Evolutionary conservation across 1,140 invertebrate genomes (phyloP), one percentile per base, ranked within the genome.

Genomic region (Trachymyrmex cornetzi): DNA sequence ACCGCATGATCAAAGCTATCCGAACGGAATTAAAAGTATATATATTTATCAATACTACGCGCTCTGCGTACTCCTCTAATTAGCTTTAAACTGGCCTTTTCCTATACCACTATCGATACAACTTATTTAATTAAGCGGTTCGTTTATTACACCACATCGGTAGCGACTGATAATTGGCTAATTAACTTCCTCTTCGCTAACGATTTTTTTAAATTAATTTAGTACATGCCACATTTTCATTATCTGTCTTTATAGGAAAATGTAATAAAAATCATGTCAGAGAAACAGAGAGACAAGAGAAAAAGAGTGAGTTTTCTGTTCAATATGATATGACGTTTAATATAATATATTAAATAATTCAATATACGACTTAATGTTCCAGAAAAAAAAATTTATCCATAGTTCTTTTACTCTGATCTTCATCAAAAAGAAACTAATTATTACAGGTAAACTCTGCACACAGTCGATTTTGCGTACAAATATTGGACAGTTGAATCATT

Each of bases 1-100:
- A 89, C 50, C 50, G 72, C 11, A 79, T 57, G 80, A 89, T 86
- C 87, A 90, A 90, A 90, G 77, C 71, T 30, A 30, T 59, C 24
- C 14, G 34, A 59, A n/a, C 38, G 38, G 11, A 19, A 24, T 57
- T 50, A 75, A 61, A 75, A 63, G 16, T 38, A 48, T 67, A 30
- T 72, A 44, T 34, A 84, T 50, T 61, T 84, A 84, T 84, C 24
- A 74, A 74, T 63, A 84, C 44, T 48, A 74, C 38, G 14, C 7
- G 14, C 44, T 44, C 67, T 44, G 24, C 63, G 48, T 69, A 27
- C 22, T 48, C 44, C 44, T 50, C 55, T 84, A 84, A 84, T 84
- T 84, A 50, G 30, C 38, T 75, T 84, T 24, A 75, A 74, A 75
- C 50, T 61, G 57, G 12, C 69, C 19, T 7, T 24, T 22, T n/a